Percentiles rank a stretch among this genome's conserved stretches.
Evolutionary conservation across 1,140 invertebrate genomes (phyloP).

Genomic region (Zelostemma sp.): DNA sequence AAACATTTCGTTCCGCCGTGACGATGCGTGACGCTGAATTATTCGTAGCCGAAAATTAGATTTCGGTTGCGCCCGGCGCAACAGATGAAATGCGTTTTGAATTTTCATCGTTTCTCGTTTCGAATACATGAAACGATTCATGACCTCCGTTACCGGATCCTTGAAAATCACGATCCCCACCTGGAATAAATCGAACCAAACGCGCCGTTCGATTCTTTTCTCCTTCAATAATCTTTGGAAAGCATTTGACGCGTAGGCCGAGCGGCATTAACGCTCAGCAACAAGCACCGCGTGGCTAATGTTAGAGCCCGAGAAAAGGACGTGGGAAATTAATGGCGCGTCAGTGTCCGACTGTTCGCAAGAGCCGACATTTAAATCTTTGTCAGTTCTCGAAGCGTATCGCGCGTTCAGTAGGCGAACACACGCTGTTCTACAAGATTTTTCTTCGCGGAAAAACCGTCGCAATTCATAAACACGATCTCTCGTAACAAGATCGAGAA

Average conservation of each 20-base stretch:
- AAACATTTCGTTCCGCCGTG: constrained; percentile 44
- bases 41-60: constrained; percentile 16
- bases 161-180: background rate
- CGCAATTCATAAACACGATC: constrained; percentile 31
- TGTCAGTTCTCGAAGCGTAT: constrained; percentile 49
- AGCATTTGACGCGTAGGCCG: constrained; percentile 26
- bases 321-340: constrained; percentile 51
- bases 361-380: constrained; percentile 55
- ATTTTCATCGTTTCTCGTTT: constrained; percentile 1
- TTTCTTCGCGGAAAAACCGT: constrained; percentile 27
- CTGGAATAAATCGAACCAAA: constrained; percentile 7
- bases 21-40: constrained; percentile 42
- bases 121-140: too few species aligned
- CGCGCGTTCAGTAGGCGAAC: constrained; percentile 45
- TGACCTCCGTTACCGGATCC: background rate
- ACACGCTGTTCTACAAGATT: constrained; percentile 37
- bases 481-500: constrained; percentile 26
- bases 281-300: constrained; percentile 34
- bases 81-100: background rate
- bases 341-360: constrained; percentile 49
- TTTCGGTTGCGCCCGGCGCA: constrained; percentile 12
- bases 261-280: constrained; percentile 23
- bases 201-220: background rate
- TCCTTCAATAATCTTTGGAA: constrained; percentile 6
- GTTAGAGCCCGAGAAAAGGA: constrained; percentile 47